Conservation (phyloP, 1,140 invertebrate genomes). For the Aphidius gifuensis region DNA sequence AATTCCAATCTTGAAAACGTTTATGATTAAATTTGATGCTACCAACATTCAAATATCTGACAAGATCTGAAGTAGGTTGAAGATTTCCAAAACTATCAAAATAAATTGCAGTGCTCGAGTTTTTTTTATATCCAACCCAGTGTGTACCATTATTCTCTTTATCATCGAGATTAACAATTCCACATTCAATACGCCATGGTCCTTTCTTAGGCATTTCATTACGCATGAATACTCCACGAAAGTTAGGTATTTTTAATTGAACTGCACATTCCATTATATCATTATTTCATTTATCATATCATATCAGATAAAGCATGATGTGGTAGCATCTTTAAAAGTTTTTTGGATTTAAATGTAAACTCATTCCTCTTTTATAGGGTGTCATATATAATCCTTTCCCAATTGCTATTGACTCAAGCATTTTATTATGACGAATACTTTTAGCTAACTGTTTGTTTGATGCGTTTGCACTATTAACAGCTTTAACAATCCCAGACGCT, state of each 20-base stretch:
- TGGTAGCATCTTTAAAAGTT: not conserved
- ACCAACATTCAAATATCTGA: slow-evolving; percentile 2
- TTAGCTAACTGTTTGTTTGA: slow-evolving; percentile 28
- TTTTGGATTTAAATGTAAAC: not conserved
- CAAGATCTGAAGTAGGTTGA: too few species aligned
- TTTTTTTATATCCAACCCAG: slow-evolving; percentile 35
- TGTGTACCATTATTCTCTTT: slow-evolving; percentile 33
- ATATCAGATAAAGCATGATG: slow-evolving; percentile 32
- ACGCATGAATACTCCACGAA: too few species aligned
- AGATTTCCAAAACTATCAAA: too few species aligned
- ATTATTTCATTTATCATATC: too few species aligned
- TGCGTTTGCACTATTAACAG: slow-evolving; percentile 27
- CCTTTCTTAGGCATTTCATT: too few species aligned
- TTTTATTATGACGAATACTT: not conserved
- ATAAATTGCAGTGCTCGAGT: slow-evolving; percentile 22
- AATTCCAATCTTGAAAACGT: slow-evolving; percentile 28
- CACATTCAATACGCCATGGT: not conserved
- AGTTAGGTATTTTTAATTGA: too few species aligned
- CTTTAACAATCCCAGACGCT: slow-evolving; percentile 28
- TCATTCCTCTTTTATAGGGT: not conserved
- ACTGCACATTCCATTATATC: slow-evolving; percentile 31
- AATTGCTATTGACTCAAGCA: not conserved
- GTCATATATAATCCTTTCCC: not conserved
- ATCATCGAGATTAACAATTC: slow-evolving; percentile 39
- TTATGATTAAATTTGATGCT: slow-evolving; percentile 32